Base-by-base conservation (phyloP, 2,113 vertebrate genomes). In the Osmerus mordax region DNA sequence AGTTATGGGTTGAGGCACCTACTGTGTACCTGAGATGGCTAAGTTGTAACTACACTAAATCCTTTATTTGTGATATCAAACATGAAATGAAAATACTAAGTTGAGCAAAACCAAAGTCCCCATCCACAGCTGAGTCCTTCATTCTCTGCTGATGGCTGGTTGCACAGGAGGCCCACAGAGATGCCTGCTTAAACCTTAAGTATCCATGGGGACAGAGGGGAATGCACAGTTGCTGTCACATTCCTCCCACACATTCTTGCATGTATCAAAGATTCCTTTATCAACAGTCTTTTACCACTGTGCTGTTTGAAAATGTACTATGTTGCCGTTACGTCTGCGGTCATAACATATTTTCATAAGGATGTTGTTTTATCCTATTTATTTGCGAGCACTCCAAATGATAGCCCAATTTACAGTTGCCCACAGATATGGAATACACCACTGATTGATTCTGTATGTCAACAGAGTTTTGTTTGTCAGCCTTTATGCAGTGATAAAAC, bases 111-210 rank as follows among this genome's bases (percentile, higher is more conserved):
- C 60, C 29, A 62, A 36, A 6, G 32, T 36, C 32, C 32, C 7
- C 32, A 7, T 36, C 32, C 32, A 36, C 32, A 36, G 32, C 51
- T 63, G 6, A 55, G 53, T 1, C 76, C 60, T 84, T 84, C 81
- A 73, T 84, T 84, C 83, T 71, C 59, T 78, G 70, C 51, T 84
- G 82, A 85, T 84, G 79, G 82, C 68, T 65, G 3, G 21, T 23
- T 76, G 59, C 77, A 79, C 19, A 32, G 52, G 73, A 65, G 18
- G n/a, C 47, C 62, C 74, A 66, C 70, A 1, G 23, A 74, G 29
- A 70, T 65, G 54, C 68, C 58, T 52, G 47, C 21, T 64, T 64
- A 21, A 63, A 52, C 55, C 55, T 13, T 2, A 52, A 7, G 69
- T 67, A 5, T 1, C 78, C 62, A 58, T 61, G 47, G 61, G 19